Base-by-base conservation (phyloP, 2,888 invertebrate genomes). In the Stictocephala bisonia region DNA sequence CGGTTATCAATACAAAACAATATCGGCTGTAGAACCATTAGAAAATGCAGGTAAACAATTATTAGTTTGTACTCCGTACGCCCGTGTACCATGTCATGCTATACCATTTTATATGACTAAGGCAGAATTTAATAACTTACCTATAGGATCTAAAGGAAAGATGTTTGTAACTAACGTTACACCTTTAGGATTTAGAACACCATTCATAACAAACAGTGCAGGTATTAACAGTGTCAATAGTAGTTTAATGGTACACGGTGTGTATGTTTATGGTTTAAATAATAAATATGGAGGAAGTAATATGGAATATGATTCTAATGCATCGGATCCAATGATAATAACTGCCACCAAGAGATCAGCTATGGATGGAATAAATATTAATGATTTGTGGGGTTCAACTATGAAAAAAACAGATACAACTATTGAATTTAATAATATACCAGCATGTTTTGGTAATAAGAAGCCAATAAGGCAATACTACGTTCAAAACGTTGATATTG, bases 1-100 rank as follows among this genome's bases (percentile, higher is more conserved):
- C 29, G 56, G 56, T 3, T 56, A 56, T 27, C 56, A 56, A 56
- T 56, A 27, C n/a, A 56, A 56, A 56, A 13, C 26, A 9, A n/a
- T 56, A 11, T n/a, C 11, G 3, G 13, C 26, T 6, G n/a, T 3
- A 27, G 13, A 9, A n/a, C 26, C 26, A 27, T 6, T n/a, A 27
- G 56, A 27, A 13, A 11, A 11, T 15, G 18, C 11, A 27, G 4
- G n/a, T 27, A 15, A 3, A 15, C 56, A 56, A 56, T 56, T 26
- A 4, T 27, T 56, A n/a, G 29, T 56, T 15, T 15, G n/a, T 18
- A 56, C 56, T 3, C 35, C 58, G 2, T 58, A 31, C 1, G 58
- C 58, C 7, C 2, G 58, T 4, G 58, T 58, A 9, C 58, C 58
- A 9, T 58, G 20, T 22, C 58, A 58, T 58, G 18, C 26, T 2